These are phyloP conservation scores for Amphiprion percula DNA, from an alignment of 2,113 vertebrate genomes.

Conservation along the genomic window DNA sequence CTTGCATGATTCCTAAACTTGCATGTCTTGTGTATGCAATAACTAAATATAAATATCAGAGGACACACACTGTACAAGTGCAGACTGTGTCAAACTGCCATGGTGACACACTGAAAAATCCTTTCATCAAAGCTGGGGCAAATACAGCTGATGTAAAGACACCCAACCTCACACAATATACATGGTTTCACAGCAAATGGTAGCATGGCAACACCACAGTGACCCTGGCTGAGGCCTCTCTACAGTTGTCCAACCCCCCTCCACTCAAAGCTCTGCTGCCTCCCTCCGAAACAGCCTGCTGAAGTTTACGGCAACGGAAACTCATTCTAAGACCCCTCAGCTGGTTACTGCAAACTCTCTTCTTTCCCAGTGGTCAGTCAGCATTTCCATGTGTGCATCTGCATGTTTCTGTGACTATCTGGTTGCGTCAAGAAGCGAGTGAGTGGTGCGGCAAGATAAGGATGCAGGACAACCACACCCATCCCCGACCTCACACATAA, in stretches of 20 bases:
- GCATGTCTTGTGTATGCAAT: not conserved
- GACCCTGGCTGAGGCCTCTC: slow-evolving; percentile 46
- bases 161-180: slow-evolving; percentile 21
- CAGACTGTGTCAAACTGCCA: slow-evolving; percentile 20
- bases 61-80: not conserved
- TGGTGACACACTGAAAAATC: slow-evolving; percentile 52
- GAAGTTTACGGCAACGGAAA: slow-evolving; percentile 21
- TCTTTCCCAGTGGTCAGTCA: not conserved
- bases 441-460: slow-evolving; percentile 76
- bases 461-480: slow-evolving; percentile 69
- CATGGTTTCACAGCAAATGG: slow-evolving; percentile 45
- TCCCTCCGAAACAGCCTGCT: slow-evolving; percentile 3
- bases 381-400: slow-evolving; percentile 5
- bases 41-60: not conserved
- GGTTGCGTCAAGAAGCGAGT: slow-evolving; percentile 56
- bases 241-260: slow-evolving; percentile 8
- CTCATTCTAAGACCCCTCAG: not conserved
- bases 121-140: slow-evolving; percentile 32
- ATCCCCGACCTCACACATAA: slow-evolving; percentile 36
- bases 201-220: slow-evolving; percentile 63
- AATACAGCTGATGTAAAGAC: slow-evolving; percentile 67
- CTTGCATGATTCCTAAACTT: slow-evolving; percentile 1
- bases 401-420: slow-evolving; percentile 34
- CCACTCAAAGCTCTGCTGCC: slow-evolving; percentile 14
- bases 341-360: not conserved